Conservation (phyloP, 2,797 vertebrate genomes). For the Vultur gryphus region DNA sequence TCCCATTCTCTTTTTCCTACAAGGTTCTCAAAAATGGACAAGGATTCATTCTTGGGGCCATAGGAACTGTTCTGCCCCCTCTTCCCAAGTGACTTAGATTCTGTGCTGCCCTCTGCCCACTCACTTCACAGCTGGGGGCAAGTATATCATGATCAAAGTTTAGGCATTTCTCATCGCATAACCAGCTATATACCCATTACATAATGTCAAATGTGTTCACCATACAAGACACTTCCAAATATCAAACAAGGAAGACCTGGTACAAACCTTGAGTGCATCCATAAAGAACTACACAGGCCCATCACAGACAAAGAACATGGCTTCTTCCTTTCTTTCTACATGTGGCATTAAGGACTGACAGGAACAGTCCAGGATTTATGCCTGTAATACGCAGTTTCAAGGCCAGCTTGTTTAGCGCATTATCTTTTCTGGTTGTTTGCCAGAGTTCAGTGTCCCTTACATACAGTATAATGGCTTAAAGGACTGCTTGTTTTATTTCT, state of each 20-base stretch:
- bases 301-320: background rate
- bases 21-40: background rate
- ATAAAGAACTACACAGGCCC: background rate
- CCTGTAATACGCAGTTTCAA: background rate
- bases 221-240: background rate
- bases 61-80: background rate
- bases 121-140: background rate
- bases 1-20: background rate
- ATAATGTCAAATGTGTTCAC: background rate
- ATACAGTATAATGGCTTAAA: background rate
- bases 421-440: background rate
- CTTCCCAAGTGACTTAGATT: background rate
- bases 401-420: background rate
- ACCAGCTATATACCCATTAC: background rate
- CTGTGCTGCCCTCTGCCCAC: background rate
- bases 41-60: background rate
- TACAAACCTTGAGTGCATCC: background rate
- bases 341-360: background rate
- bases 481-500: background rate
- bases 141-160: background rate
- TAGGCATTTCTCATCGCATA: background rate
- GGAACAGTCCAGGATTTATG: background rate
- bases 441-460: background rate
- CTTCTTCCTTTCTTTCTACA: background rate
- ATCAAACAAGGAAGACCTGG: background rate